Conservation (phyloP, 2,888 invertebrate genomes). For the Scrobipalpa costella region DNA sequence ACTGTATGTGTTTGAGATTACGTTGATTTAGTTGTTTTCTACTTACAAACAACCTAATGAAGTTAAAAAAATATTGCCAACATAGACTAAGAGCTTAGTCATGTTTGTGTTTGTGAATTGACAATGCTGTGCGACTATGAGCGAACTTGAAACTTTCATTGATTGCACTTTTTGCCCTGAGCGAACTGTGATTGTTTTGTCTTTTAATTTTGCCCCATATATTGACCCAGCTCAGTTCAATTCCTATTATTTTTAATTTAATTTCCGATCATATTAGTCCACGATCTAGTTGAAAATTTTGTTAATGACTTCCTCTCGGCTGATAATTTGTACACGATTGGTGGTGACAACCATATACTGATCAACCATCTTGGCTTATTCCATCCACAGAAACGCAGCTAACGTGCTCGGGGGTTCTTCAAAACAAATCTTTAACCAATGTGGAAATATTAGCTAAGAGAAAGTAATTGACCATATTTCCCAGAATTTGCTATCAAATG, state of each 20-base stretch:
- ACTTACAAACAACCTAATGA: constrained; percentile 42
- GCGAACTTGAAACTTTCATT: background rate
- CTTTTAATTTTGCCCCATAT: background rate
- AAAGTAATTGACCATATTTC: too few relatives aligned
- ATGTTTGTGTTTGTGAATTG: constrained; percentile 16
- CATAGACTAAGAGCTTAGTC: constrained; percentile 40
- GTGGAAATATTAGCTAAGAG: too few relatives aligned
- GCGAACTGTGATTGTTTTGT: background rate
- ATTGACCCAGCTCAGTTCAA: background rate
- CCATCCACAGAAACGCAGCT: too few relatives aligned
- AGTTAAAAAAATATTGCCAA: constrained; percentile 55
- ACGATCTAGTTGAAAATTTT: too few relatives aligned
- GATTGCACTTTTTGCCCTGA: background rate
- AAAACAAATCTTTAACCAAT: too few relatives aligned
- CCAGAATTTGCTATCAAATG: too few relatives aligned
- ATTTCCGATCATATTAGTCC: too few relatives aligned
- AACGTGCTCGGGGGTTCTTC: too few relatives aligned
- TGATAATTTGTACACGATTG: too few relatives aligned
- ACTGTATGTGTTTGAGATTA: constrained; percentile 18
- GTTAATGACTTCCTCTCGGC: too few relatives aligned
- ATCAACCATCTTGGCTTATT: too few relatives aligned
- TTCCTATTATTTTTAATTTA: background rate
- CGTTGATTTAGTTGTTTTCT: constrained; percentile 30
- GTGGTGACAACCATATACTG: too few relatives aligned
- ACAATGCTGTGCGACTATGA: background rate